A percentile compares a stretch with the other conserved stretches of the same genome.
Evolutionary conservation across 2,113 vertebrate genomes (phyloP).

Genomic region (Grus americana): DNA sequence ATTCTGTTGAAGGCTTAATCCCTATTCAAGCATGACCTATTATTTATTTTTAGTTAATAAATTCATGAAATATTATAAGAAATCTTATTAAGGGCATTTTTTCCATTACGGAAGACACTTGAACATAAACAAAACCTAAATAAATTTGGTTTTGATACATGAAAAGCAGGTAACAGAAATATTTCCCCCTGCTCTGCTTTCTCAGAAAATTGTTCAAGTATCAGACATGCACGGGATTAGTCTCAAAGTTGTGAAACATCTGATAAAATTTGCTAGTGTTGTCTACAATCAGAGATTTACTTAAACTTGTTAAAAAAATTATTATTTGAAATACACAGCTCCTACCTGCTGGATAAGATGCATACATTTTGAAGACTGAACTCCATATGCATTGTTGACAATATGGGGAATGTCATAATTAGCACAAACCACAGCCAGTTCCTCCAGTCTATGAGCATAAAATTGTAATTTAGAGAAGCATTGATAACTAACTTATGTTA

Average conservation of each 20-base stretch:
- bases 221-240: background rate
- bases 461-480: slow-evolving; percentile 45
- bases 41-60: background rate
- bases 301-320: background rate
- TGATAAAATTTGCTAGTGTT: background rate
- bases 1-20: background rate
- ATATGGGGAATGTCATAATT: slow-evolving; percentile 89
- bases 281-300: background rate
- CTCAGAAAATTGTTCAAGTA: background rate
- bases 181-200: background rate
- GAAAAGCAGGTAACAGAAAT: background rate
- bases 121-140: background rate
- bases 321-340: background rate
- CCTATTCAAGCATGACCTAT: background rate
- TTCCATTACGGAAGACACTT: background rate
- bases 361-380: slow-evolving; percentile 98
- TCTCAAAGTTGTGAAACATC: background rate
- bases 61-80: background rate
- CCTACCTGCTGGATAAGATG: slow-evolving; percentile 96
- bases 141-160: background rate
- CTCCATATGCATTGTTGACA: slow-evolving; percentile 96
- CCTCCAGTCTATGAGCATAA: slow-evolving; percentile 84
- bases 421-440: slow-evolving; percentile 86
- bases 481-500: background rate
- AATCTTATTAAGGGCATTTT: background rate